A percentile compares a stretch with the other conserved stretches of the same genome.
Conservation (phyloP, 2,113 vertebrate species). For the Paradisaea rubra region DNA sequence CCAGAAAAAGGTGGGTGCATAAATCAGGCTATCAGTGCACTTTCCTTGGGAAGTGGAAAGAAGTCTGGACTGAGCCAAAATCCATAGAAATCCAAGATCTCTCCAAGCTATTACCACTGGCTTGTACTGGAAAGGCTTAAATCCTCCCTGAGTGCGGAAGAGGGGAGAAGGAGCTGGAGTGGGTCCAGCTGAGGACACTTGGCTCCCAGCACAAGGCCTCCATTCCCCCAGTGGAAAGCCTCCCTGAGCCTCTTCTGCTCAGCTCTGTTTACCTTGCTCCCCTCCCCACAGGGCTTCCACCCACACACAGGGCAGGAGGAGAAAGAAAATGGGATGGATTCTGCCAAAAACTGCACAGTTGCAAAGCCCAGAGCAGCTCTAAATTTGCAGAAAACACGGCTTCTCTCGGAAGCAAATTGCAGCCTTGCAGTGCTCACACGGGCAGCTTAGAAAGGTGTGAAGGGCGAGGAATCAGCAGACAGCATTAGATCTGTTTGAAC, state of each 20-base stretch:
- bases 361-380: not conserved
- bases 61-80: not conserved
- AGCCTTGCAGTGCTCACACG: not conserved
- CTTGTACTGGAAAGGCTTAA: not conserved
- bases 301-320: not conserved
- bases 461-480: not conserved
- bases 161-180: not conserved
- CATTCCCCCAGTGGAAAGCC: not conserved
- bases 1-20: not conserved
- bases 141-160: not conserved
- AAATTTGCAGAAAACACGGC: not conserved
- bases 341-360: not conserved
- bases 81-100: slow-evolving; percentile 8
- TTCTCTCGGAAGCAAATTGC: not conserved
- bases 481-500: not conserved
- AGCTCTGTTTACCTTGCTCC: not conserved
- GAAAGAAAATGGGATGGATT: not conserved
- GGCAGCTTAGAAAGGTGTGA: not conserved
- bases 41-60: not conserved
- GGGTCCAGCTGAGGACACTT: not conserved
- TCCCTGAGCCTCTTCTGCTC: not conserved
- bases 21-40: not conserved
- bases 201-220: not conserved
- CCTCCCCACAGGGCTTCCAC: not conserved
- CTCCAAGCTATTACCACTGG: not conserved